These are phyloP conservation scores for Zonotrichia leucophrys DNA, from an alignment of 2,113 vertebrate species.

Conservation along the genomic window DNA sequence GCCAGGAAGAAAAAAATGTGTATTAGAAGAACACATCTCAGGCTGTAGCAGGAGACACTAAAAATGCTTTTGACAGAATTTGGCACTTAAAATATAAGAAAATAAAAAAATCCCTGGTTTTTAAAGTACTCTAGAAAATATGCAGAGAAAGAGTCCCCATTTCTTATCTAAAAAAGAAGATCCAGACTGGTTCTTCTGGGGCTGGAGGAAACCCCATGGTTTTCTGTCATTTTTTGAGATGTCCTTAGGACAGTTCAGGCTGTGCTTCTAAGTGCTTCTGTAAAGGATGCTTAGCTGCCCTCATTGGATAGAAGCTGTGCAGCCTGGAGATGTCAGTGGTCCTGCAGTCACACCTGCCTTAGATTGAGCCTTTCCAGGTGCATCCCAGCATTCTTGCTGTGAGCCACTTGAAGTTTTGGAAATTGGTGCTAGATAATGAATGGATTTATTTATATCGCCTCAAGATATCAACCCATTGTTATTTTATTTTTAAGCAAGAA, in stretches of 20 bases:
- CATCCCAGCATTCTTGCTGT: not conserved
- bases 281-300: not conserved
- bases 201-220: not conserved
- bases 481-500: not conserved
- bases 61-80: not conserved
- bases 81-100: not conserved
- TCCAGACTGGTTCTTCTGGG: not conserved
- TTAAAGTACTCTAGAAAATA: not conserved
- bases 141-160: not conserved
- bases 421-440: not conserved
- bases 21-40: not conserved
- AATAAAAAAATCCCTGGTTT: not conserved
- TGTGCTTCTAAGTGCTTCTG: not conserved
- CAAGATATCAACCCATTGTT: not conserved
- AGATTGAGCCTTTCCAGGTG: not conserved
- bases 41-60: not conserved
- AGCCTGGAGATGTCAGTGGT: not conserved
- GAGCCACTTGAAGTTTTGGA: not conserved
- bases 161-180: not conserved
- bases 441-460: not conserved
- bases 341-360: not conserved
- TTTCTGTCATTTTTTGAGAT: not conserved
- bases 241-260: not conserved
- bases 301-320: not conserved
- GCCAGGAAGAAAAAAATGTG: not conserved